Conservation (phyloP, 2,113 vertebrate genomes). For the Romanogobio albipinnatus region DNA sequence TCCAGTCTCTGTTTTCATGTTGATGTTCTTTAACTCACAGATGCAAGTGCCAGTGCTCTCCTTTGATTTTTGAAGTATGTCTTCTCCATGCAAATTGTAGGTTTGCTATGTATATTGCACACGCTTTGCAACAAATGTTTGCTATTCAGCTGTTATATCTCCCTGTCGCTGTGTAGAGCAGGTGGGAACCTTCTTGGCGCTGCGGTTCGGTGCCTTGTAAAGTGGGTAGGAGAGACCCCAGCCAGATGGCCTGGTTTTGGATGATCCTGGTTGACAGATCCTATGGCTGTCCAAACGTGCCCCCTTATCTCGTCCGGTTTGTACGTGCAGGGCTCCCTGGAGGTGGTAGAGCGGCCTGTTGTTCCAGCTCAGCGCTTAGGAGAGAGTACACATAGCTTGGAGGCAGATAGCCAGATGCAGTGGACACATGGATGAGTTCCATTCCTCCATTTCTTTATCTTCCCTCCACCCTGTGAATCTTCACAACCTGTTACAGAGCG, state of each 20-base stretch:
- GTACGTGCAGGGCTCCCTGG: slow-evolving; percentile 56
- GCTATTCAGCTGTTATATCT: slow-evolving; percentile 49
- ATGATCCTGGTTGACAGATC: slow-evolving; percentile 62
- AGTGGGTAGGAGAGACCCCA: slow-evolving; percentile 62
- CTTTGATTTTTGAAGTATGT: slow-evolving; percentile 1
- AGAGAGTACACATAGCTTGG: slow-evolving; percentile 20
- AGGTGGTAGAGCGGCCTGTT: slow-evolving; percentile 50
- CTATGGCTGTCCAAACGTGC: slow-evolving; percentile 57
- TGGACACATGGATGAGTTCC: slow-evolving; percentile 46
- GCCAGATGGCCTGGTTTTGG: slow-evolving; percentile 71
- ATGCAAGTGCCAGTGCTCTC: background rate
- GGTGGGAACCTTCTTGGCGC: slow-evolving; percentile 65
- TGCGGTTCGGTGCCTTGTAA: slow-evolving; percentile 66
- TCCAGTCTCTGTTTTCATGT: slow-evolving; percentile 26
- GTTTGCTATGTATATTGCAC: slow-evolving; percentile 22
- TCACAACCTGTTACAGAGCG: slow-evolving; percentile 40
- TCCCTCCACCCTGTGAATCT: slow-evolving; percentile 11
- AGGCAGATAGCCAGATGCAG: slow-evolving; percentile 45
- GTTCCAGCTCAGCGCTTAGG: slow-evolving; percentile 61
- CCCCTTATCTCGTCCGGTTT: slow-evolving; percentile 66
- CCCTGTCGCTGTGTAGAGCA: slow-evolving; percentile 51
- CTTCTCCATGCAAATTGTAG: slow-evolving; percentile 7
- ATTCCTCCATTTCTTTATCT: slow-evolving; percentile 27
- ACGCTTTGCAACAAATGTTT: slow-evolving; percentile 6
- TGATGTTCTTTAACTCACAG: background rate